Percentiles rank a stretch among this genome's conserved stretches.
phyloP scores from a whole-genome alignment of 2,888 invertebrate species.

The Acanthopleura granulata region DNA sequence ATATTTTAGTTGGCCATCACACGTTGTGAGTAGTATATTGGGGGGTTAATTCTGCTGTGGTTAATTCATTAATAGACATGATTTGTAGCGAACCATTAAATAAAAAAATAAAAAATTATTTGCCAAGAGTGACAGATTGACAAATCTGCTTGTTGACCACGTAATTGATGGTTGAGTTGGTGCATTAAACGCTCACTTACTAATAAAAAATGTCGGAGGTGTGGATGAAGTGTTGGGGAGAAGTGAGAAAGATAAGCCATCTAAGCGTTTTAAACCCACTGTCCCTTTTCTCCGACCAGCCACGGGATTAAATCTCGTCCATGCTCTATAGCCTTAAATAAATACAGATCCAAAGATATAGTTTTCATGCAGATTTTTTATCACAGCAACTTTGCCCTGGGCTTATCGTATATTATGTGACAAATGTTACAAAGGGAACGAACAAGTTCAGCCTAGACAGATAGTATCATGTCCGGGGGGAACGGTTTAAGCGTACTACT shows the following conservation, averaged over 20 bases:
- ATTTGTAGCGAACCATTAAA: no score
- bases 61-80: no score
- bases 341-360: constrained; percentile 9
- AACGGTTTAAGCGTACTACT: neutral
- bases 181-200: no score
- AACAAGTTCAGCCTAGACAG: neutral
- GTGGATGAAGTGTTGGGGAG: no score
- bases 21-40: no score
- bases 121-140: no score
- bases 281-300: neutral
- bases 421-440: constrained; percentile 6
- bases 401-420: constrained; percentile 15
- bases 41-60: no score
- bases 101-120: no score
- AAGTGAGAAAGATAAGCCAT: neutral
- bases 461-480: constrained; percentile 12
- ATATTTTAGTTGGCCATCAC: no score
- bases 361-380: constrained; percentile 8
- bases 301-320: neutral
- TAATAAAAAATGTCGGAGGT: no score
- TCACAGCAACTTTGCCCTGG: neutral
- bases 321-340: neutral
- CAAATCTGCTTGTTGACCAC: no score
- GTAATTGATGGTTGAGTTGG: no score
- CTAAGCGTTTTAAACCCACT: neutral